Evolutionary conservation across 2,888 invertebrate species (phyloP).

Genomic region (Drosophila hamatofila): DNA sequence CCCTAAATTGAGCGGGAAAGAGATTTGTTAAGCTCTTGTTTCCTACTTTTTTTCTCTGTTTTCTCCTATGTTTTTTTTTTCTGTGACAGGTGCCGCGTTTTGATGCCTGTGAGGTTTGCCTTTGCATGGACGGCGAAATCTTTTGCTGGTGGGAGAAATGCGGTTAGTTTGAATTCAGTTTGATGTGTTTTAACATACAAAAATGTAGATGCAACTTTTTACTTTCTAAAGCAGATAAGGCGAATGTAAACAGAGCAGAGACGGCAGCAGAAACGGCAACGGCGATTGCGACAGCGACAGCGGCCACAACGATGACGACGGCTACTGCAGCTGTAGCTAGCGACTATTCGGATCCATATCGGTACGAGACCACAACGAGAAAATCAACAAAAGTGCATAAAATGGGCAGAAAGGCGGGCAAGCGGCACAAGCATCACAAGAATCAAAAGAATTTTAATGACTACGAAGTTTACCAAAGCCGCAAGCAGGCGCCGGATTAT

Average conservation of each 20-base stretch:
- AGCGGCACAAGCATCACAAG: slow-evolving; percentile 74
- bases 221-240: slow-evolving; percentile 66
- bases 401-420: slow-evolving; percentile 64
- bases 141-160: slow-evolving; percentile 90
- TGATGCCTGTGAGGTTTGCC: slow-evolving; percentile 88
- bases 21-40: slow-evolving; percentile 40
- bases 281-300: background rate
- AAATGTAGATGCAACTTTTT: slow-evolving; percentile 57
- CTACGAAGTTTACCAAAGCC: slow-evolving; percentile 75
- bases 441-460: slow-evolving; percentile 80
- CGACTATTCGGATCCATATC: slow-evolving; percentile 78
- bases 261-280: background rate
- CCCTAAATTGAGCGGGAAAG: background rate
- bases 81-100: slow-evolving; percentile 87
- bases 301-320: background rate
- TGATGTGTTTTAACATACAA: slow-evolving; percentile 38
- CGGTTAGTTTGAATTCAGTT: slow-evolving; percentile 83
- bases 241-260: slow-evolving; percentile 44
- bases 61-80: slow-evolving; percentile 19
- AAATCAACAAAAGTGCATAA: slow-evolving; percentile 75
- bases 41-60: slow-evolving; percentile 1
- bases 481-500: slow-evolving; percentile 68
- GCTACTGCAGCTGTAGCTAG: slow-evolving; percentile 17
- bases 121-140: slow-evolving; percentile 88
- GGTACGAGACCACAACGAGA: slow-evolving; percentile 75